Conservation (phyloP, 2,113 vertebrate species). For the Ammodramus savannarum region DNA sequence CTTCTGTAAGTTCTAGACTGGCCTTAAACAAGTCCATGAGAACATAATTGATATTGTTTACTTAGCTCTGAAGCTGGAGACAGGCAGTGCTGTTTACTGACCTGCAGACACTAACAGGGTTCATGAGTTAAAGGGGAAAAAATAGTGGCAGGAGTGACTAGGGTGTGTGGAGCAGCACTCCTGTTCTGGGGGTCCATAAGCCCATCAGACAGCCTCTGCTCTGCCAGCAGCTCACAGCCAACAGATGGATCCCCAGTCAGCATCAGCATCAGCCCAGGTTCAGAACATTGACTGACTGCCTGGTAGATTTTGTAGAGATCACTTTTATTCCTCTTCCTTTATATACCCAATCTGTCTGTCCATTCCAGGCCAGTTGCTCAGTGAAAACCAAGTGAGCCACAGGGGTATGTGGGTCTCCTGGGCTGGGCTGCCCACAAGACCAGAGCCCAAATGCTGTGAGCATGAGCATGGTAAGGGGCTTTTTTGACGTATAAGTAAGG, state of each 20-base stretch:
- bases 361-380: neutral
- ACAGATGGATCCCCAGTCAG: neutral
- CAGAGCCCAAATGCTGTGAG: neutral
- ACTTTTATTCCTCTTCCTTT: neutral
- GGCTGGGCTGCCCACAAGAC: neutral
- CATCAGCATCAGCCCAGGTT: neutral
- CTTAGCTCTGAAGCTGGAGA: neutral
- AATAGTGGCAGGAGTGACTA: neutral
- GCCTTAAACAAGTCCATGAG: neutral
- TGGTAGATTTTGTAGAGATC: neutral
- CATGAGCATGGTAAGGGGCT: neutral
- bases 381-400: neutral
- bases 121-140: neutral
- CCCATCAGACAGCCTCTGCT: neutral
- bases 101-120: neutral
- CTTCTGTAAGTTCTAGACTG: neutral
- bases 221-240: neutral
- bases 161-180: neutral
- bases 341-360: neutral
- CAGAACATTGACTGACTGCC: neutral
- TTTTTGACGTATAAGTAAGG: neutral
- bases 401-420: fast-evolving
- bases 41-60: neutral
- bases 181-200: neutral
- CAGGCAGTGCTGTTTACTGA: neutral